A percentile compares a stretch with the other conserved stretches of the same genome.
Conservation (phyloP, 2,888 invertebrate genomes). For the Pachycephus smyrnensis region DNA sequence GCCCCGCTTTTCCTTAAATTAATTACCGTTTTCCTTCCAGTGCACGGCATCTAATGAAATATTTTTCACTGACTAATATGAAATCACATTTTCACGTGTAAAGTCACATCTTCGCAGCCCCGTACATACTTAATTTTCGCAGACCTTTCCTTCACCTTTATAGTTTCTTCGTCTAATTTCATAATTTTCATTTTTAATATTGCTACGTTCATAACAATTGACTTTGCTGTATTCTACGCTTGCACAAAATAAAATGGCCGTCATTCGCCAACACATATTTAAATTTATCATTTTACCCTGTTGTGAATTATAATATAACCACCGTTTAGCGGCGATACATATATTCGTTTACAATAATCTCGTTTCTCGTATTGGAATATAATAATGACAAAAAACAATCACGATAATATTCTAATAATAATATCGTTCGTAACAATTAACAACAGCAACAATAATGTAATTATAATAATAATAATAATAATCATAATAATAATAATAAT, state of each 20-base stretch:
- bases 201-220: slow-evolving; percentile 53
- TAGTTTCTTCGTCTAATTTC: slow-evolving; percentile 12
- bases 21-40: too few relatives aligned
- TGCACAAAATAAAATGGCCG: slow-evolving; percentile 56
- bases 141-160: slow-evolving; percentile 13
- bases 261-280: slow-evolving; percentile 50
- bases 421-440: slow-evolving; percentile 31
- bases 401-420: slow-evolving; percentile 18
- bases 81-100: too few relatives aligned
- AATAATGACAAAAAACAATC: slow-evolving; percentile 34
- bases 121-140: too few relatives aligned
- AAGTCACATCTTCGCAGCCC: too few relatives aligned
- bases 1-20: too few relatives aligned
- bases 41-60: too few relatives aligned
- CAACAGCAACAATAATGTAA: slow-evolving; percentile 41
- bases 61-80: too few relatives aligned
- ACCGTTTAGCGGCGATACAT: slow-evolving; percentile 51
- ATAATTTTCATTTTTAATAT: slow-evolving; percentile 15
- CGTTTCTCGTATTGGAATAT: slow-evolving; percentile 7
- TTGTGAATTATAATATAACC: slow-evolving; percentile 62
- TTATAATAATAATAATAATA: slow-evolving; percentile 37
- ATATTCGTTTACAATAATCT: slow-evolving; percentile 41
- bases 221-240: slow-evolving; percentile 33
- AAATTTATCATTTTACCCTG: slow-evolving; percentile 59
- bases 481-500: neutral